These are phyloP conservation scores for Hypomecis atomaria DNA, from an alignment of 2,888 invertebrate genomes.

Conservation along the genomic window DNA sequence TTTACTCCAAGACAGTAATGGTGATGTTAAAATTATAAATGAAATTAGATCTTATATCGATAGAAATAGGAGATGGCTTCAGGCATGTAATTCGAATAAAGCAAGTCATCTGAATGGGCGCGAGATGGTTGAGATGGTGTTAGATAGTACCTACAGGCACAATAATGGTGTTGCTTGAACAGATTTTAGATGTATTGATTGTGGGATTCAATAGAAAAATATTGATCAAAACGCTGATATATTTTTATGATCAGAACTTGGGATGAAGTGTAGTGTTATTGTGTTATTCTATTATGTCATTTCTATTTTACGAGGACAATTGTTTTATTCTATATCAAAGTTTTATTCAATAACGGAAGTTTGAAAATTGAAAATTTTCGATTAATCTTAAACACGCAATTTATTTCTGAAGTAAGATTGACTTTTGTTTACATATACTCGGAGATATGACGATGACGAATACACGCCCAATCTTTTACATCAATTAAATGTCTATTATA, in stretches of 20 bases:
- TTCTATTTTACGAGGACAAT: not conserved
- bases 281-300: too few species aligned
- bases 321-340: not conserved
- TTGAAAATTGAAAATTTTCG: too few species aligned
- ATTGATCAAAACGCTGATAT: slow-evolving; percentile 34
- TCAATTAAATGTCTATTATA: too few species aligned
- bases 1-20: slow-evolving; percentile 19
- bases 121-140: slow-evolving; percentile 38
- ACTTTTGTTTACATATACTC: too few species aligned
- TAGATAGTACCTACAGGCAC: slow-evolving; percentile 35
- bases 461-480: too few species aligned
- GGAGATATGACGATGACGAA: too few species aligned
- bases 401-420: too few species aligned
- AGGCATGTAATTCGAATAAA: slow-evolving; percentile 14
- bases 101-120: slow-evolving; percentile 30
- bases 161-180: slow-evolving; percentile 36
- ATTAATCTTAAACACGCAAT: too few species aligned
- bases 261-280: slow-evolving; percentile 1
- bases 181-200: slow-evolving; percentile 32
- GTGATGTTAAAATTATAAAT: slow-evolving; percentile 14
- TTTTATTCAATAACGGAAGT: too few species aligned
- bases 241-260: slow-evolving; percentile 13
- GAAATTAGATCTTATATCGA: slow-evolving; percentile 16
- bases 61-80: slow-evolving; percentile 16
- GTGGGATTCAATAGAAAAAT: slow-evolving; percentile 22